Conservation (phyloP, 1,140 invertebrate genomes). For the Coelopa frigida region DNA sequence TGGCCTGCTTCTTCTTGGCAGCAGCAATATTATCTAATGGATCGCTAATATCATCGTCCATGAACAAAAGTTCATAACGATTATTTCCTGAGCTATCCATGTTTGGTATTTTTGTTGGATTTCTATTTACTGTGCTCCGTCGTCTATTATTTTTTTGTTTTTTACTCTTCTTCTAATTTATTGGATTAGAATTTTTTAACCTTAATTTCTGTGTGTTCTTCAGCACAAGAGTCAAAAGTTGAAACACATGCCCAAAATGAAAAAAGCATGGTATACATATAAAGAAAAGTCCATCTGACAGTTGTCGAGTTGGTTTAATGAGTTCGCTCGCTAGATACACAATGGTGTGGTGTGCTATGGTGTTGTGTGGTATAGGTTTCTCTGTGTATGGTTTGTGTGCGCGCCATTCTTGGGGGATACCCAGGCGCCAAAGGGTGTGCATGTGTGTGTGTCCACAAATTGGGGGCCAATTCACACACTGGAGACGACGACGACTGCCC, state of each 20-base stretch:
- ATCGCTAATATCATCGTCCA: conserved; percentile 78
- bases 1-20: conserved; percentile 65
- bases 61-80: conserved; percentile 84
- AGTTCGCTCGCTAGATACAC: neutral
- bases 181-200: conserved; percentile 26
- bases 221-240: conserved; percentile 6
- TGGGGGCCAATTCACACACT: too few species aligned
- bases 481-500: too few species aligned
- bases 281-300: conserved; percentile 10
- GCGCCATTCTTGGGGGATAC: too few species aligned
- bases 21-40: conserved; percentile 79
- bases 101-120: conserved; percentile 19
- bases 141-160: conserved; percentile 9
- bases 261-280: conserved; percentile 17
- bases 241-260: conserved; percentile 15
- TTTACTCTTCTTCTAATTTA: conserved; percentile 10
- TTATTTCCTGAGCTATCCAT: conserved; percentile 89
- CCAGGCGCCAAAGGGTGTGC: too few species aligned
- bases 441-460: too few species aligned
- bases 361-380: too few species aligned
- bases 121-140: too few species aligned
- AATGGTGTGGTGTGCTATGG: too few species aligned
- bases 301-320: neutral
- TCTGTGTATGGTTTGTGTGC: too few species aligned
- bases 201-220: conserved; percentile 40